Evolutionary conservation across 2,113 vertebrate genomes (phyloP).

Genomic region (Aphyosemion australe): DNA sequence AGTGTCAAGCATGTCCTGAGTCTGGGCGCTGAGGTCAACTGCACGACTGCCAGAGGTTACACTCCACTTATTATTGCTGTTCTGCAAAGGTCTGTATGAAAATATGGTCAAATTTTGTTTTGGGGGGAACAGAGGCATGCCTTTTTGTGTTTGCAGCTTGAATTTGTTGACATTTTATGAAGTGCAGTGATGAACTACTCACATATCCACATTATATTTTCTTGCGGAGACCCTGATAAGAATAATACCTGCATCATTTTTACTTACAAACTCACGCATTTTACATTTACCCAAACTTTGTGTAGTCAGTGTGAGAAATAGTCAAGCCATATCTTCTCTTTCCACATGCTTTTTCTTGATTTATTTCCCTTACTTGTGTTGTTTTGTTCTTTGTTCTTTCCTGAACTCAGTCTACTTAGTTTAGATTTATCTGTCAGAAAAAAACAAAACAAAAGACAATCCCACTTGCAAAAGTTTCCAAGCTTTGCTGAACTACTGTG

Average conservation of each 20-base stretch:
- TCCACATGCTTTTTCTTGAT: no score
- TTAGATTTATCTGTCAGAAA: no score
- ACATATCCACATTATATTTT: not conserved
- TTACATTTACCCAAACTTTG: not conserved
- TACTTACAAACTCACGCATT: not conserved
- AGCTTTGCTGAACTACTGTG: no score
- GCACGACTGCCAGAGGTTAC: conserved; percentile 71
- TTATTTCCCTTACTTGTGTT: no score
- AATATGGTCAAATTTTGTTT: not conserved
- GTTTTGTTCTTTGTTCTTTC: no score
- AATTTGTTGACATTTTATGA: not conserved
- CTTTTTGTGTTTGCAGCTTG: not conserved
- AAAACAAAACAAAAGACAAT: no score
- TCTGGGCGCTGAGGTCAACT: conserved; percentile 77
- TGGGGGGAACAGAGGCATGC: not conserved
- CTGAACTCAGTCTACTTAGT: no score
- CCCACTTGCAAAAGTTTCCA: no score
- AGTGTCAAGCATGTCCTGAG: conserved; percentile 79
- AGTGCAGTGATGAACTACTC: not conserved
- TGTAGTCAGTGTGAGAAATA: not conserved
- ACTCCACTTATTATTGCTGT: conserved; percentile 82
- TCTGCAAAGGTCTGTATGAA: conserved; percentile 69
- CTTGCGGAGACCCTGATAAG: not conserved
- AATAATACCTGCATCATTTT: not conserved
- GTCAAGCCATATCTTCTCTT: no score